Evolutionary conservation across 2,113 vertebrate genomes (phyloP), one percentile per base, ranked within the genome.

Genomic region (Ranitomeya imitator): DNA sequence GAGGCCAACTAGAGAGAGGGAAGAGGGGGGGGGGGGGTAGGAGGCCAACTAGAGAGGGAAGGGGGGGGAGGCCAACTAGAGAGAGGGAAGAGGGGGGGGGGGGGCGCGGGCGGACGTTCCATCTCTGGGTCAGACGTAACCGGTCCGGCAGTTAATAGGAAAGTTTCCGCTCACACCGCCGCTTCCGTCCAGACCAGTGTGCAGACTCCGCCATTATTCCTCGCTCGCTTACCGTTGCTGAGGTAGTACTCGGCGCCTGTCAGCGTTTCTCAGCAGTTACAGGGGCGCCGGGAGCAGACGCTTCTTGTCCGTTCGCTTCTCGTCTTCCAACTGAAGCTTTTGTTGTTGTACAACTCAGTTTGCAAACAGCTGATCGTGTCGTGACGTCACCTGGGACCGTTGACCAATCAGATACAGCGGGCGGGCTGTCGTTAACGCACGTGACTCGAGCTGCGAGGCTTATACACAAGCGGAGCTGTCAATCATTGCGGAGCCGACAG

Each of bases 331-430:
- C 87, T 88, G 81, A 67, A 79, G 81, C 87, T 88, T 88, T 88
- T 88, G 81, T 88, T 88, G 73, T 88, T 88, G 71, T 88, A 88
- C 87, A 85, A 88, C 87, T 84, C 13, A 88, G 81, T 88, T 88
- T 88, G 73, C 69, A 77, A 88, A 88, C 87, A 88, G 87, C 87
- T 88, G 87, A 88, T 88, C 79, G 87, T 18, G 59, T 51, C 19
- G 82, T 85, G 87, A 88, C 82, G 82, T 88, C 73, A 10, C 21
- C 59, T 16, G 9, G 9, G 52, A 1, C 79, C 31, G 45, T 52
- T 3, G 26, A 13, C 87, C 87, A 88, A 88, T 83, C 31, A 7
- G 7, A 37, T 13, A n/a, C 51, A 4, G 23, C 1, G 87, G 87
- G 87, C 59, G 87, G 87, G 73, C 73, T 88, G 87, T 88, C 73